Evolutionary conservation across 2,888 invertebrate species (phyloP).

Genomic region (Agapostemon virescens): DNA sequence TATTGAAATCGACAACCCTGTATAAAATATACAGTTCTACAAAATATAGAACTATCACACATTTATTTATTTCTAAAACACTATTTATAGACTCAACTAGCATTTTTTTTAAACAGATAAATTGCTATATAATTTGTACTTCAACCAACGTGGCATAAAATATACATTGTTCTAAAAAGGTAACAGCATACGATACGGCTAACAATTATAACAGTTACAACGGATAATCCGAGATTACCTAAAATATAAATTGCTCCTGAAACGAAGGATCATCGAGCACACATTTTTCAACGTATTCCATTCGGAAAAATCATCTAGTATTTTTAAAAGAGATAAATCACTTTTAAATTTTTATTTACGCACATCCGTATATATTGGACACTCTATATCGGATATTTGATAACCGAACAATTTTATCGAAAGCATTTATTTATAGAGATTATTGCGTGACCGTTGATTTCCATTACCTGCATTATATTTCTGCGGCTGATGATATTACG

Average conservation of each 20-base stretch:
- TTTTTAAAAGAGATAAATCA: neutral
- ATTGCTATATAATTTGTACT: too few relatives aligned
- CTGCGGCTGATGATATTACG: neutral
- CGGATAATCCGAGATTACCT: too few relatives aligned
- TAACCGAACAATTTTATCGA: neutral
- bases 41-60: neutral
- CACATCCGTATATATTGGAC: neutral
- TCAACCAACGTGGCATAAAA: too few relatives aligned
- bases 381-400: neutral
- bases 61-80: neutral
- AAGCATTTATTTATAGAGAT: neutral
- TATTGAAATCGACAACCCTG: neutral
- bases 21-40: neutral
- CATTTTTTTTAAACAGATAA: too few relatives aligned
- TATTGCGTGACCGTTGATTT: neutral
- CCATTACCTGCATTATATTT: neutral
- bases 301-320: neutral
- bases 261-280: too few relatives aligned
- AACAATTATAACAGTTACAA: too few relatives aligned
- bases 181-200: too few relatives aligned
- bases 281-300: too few relatives aligned
- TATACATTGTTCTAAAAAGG: too few relatives aligned
- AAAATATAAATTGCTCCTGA: too few relatives aligned
- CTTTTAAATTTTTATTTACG: neutral
- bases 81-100: neutral